Conservation (phyloP, 1,140 invertebrate species). For the Diachasmimorpha longicaudata region DNA sequence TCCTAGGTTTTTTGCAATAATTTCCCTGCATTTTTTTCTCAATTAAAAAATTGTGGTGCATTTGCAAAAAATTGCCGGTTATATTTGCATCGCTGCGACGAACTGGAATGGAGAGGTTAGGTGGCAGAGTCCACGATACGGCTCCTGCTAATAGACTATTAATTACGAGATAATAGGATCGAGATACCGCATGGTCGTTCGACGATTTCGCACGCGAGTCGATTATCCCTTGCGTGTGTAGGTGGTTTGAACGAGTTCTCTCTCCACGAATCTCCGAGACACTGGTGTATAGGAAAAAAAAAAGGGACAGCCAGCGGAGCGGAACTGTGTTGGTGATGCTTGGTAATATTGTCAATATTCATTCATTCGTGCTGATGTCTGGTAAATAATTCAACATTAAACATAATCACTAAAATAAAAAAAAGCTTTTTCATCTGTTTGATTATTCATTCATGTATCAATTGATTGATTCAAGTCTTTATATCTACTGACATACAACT, state of each 20-base stretch:
- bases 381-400: no score
- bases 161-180: slow-evolving; percentile 41
- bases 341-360: background rate
- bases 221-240: slow-evolving; percentile 30
- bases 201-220: slow-evolving; percentile 35
- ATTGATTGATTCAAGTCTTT: no score
- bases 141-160: slow-evolving; percentile 37
- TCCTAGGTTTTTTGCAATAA: no score
- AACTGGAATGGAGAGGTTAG: background rate
- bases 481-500: no score
- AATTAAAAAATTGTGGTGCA: no score
- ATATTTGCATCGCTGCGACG: background rate
- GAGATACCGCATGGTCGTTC: slow-evolving; percentile 30
- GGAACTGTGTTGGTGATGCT: background rate
- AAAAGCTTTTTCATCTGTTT: no score
- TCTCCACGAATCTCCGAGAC: background rate
- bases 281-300: background rate
- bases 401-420: no score
- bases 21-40: no score
- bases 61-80: no score
- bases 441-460: no score
- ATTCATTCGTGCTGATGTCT: no score
- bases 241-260: slow-evolving; percentile 24
- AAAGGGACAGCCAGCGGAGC: background rate
- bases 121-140: slow-evolving; percentile 21